Base-by-base conservation (phyloP, 1,140 invertebrate genomes). In the Eurosta solidaginis region DNA sequence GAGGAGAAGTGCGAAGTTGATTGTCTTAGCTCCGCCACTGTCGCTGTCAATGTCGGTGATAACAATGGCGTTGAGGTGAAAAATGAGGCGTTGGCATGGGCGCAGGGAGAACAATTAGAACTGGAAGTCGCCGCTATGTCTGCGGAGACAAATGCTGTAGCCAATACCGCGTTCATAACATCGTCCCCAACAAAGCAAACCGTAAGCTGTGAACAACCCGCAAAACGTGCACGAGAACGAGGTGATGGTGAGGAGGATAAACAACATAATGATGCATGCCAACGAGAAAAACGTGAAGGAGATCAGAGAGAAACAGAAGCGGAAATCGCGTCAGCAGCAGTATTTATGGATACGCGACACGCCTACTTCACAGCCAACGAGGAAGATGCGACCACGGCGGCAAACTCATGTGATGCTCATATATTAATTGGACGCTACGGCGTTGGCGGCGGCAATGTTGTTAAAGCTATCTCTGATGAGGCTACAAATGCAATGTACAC, bases 391-490 rank as follows among this genome's bases (percentile, higher is more conserved):
- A 29, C 49, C 36, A 20, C 59, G 59, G 33, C 33, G 59, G n/a
- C 33, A n/a, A 68, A 20, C 6, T 68, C n/a, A 20, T 68, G 33
- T 40, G 59, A 68, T 68, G 59, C 33, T 29, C 33, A 68, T 36
- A 68, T 36, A 17, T 68, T 68, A 68, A 68, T 68, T 40, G 59
- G 33, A 17, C 7, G 59, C 27, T 68, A n/a, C 22, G 59, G 59
- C 59, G 59, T 17, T 68, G 59, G 59, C 33, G 47, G 47, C 74
- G 36, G 33, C 47, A 76, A 68, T 68, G 17, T 68, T 68, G 33
- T 52, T 52, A 76, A 49, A 76, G 50, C 47, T 76, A 76, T 40
- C 74, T 17, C 74, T 36, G 74, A 76, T 76, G 74, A 76, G 74
- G 29, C 47, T 36, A 47, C 45, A 29, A 75, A 10, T 36, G 29